Percentiles rank a stretch among this genome's conserved stretches.
These are phyloP conservation scores for Alentia gelatinosa DNA, from an alignment of 2,888 invertebrate genomes.

Conservation along the genomic window DNA sequence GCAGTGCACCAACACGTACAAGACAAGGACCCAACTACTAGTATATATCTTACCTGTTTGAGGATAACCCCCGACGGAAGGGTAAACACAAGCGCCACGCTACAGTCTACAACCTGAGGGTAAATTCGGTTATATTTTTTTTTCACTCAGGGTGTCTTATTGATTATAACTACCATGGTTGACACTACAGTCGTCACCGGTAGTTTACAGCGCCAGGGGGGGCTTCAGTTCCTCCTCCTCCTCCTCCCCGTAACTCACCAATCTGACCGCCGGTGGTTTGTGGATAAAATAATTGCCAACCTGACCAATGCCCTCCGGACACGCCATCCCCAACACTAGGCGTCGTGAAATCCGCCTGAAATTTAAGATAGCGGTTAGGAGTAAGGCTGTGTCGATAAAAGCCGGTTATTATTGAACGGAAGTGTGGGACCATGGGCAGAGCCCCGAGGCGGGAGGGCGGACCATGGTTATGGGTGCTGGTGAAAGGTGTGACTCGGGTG, in stretches of 20 bases:
- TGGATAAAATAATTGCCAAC: background rate
- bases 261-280: background rate
- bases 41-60: too few relatives aligned
- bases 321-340: background rate
- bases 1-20: too few relatives aligned
- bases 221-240: background rate
- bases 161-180: background rate
- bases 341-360: background rate
- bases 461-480: background rate
- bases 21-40: too few relatives aligned
- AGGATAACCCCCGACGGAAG: too few relatives aligned
- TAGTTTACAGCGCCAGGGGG: background rate
- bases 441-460: background rate
- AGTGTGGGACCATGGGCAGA: background rate
- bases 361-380: background rate
- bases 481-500: background rate
- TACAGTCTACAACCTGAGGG: background rate
- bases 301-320: background rate
- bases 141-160: too few relatives aligned
- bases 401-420: background rate
- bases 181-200: background rate
- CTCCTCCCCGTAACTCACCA: background rate
- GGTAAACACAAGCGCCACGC: too few relatives aligned
- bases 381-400: background rate
- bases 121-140: background rate